Percentiles rank a stretch among this genome's conserved stretches.
Evolutionary conservation across 2,797 vertebrate species (phyloP).

Genomic region (Halcyon leucocephala): DNA sequence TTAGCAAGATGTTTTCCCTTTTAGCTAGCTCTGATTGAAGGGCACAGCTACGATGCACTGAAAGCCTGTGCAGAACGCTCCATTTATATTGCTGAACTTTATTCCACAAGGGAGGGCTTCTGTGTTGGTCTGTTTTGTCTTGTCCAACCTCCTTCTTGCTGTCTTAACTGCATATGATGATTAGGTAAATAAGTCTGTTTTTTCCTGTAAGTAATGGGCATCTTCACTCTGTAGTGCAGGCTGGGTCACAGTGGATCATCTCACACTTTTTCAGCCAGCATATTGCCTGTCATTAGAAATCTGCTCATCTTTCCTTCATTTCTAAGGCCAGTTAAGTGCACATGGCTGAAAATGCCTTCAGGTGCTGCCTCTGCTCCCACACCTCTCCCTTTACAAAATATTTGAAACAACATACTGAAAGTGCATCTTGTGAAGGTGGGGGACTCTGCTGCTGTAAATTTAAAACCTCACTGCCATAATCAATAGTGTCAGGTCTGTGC

Average conservation of each 20-base stretch:
- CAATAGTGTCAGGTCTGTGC: background rate
- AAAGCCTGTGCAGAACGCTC: background rate
- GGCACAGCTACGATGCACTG: background rate
- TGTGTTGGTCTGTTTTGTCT: background rate
- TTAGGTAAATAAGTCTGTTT: background rate
- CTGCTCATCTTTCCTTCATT: conserved; percentile 40
- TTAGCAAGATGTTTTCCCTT: background rate
- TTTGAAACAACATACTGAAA: background rate
- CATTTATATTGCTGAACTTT: background rate
- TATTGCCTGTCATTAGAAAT: conserved; percentile 59
- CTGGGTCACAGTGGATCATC: background rate
- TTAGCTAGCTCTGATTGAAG: background rate
- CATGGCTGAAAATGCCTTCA: background rate
- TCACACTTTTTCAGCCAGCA: conserved; percentile 21
- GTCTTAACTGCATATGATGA: background rate
- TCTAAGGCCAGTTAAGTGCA: background rate
- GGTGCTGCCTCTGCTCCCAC: background rate
- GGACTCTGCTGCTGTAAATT: background rate
- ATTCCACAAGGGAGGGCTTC: background rate
- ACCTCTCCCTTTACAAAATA: background rate
- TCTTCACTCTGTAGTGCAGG: background rate
- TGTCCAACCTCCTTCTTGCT: background rate
- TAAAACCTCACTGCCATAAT: background rate
- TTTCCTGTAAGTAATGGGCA: background rate
- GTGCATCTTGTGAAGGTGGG: background rate